Percentiles rank a stretch among this genome's conserved stretches.
These are phyloP conservation scores for Cranoglanis bouderius DNA, from an alignment of 2,113 vertebrate genomes.

Conservation along the genomic window DNA sequence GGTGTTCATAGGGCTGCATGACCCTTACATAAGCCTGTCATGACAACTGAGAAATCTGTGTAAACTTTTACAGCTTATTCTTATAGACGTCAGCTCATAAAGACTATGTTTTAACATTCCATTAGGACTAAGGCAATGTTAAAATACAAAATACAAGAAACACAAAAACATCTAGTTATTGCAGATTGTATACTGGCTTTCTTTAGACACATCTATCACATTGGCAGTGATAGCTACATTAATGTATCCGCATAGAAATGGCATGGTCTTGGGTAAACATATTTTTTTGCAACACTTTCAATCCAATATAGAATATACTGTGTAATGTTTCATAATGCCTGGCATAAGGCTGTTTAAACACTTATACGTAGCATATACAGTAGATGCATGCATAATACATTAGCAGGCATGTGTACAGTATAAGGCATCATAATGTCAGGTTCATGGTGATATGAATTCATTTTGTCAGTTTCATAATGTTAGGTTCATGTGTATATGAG, in stretches of 20 bases:
- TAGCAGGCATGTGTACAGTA: background rate
- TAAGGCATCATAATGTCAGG: background rate
- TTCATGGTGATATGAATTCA: background rate
- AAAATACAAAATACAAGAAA: background rate
- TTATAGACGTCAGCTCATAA: background rate
- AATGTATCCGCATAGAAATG: background rate
- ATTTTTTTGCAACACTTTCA: background rate
- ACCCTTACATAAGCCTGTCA: background rate
- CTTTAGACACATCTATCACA: too few species aligned
- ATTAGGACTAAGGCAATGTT: background rate
- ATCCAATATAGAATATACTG: background rate
- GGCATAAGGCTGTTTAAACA: background rate
- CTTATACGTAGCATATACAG: background rate
- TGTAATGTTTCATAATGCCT: background rate
- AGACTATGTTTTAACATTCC: background rate
- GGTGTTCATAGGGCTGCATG: background rate
- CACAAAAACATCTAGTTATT: background rate
- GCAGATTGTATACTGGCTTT: background rate
- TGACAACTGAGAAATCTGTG: background rate
- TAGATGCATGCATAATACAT: background rate
- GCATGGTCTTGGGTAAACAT: background rate
- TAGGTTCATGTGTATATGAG: background rate
- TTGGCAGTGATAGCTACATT: background rate
- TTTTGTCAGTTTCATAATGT: background rate
- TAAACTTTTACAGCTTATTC: background rate